Evolutionary conservation across 2,113 vertebrate species (phyloP).

Genomic region (Leptosomus discolor): DNA sequence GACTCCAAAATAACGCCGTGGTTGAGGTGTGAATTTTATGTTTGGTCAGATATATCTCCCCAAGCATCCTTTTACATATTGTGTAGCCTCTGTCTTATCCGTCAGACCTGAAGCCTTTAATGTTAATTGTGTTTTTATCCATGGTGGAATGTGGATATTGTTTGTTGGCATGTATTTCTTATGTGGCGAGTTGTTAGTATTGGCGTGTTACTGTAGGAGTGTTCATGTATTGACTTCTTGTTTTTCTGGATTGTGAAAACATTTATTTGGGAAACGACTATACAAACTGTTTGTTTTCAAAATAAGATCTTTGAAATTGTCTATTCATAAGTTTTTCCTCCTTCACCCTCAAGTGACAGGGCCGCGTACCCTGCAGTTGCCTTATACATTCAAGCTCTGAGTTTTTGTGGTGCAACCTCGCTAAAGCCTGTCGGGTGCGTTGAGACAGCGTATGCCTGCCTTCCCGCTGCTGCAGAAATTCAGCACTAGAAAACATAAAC

Average conservation of each 20-base stretch:
- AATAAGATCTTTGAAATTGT: neutral
- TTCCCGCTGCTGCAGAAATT: neutral
- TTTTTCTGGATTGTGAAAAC: neutral
- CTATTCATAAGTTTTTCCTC: neutral
- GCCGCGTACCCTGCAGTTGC: neutral
- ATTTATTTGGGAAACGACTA: neutral
- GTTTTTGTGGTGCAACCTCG: neutral
- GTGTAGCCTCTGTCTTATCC: neutral
- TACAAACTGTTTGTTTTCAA: neutral
- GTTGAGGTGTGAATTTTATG: neutral
- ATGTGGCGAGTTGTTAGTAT: neutral
- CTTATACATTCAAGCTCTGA: neutral
- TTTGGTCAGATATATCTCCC: neutral
- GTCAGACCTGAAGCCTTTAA: neutral
- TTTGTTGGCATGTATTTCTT: neutral
- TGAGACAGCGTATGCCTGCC: rapidly evolving
- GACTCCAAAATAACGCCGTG: rapidly evolving
- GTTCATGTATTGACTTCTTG: neutral
- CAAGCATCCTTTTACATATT: neutral
- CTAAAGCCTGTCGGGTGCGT: neutral
- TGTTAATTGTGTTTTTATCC: neutral
- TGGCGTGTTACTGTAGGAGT: neutral
- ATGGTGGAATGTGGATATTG: neutral
- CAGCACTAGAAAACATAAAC: neutral
- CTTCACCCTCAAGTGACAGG: neutral